Percentiles rank a stretch among this genome's conserved stretches.
Conservation (phyloP, 2,113 vertebrate genomes). For the Strix uralensis region DNA sequence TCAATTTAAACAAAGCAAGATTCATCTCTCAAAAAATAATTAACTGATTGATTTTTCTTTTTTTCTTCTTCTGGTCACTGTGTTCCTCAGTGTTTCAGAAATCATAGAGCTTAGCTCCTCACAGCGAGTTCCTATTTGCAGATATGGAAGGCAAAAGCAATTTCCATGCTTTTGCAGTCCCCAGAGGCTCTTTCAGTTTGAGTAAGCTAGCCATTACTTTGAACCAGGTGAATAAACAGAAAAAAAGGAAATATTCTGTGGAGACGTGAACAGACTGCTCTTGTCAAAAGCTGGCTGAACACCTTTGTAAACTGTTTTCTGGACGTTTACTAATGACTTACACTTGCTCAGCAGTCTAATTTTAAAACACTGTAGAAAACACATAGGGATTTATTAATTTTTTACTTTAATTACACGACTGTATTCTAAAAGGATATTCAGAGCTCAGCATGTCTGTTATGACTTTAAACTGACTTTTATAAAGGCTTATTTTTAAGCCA, state of each 20-base stretch:
- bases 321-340: neutral
- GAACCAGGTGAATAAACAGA: conserved; percentile 45
- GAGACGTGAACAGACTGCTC: neutral
- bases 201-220: neutral
- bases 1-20: conserved; percentile 45
- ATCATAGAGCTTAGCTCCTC: neutral
- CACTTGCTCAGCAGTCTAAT: neutral
- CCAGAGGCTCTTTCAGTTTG: neutral
- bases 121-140: neutral
- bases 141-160: neutral
- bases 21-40: conserved; percentile 32
- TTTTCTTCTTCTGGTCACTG: neutral
- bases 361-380: neutral
- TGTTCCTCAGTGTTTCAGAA: conserved; percentile 5
- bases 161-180: neutral
- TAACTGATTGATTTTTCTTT: neutral
- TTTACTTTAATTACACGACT: neutral
- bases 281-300: conserved; percentile 19
- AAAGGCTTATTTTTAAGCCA: neutral
- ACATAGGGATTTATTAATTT: neutral
- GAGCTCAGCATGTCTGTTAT: neutral
- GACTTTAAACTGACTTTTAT: neutral
- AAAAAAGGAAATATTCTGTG: neutral
- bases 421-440: neutral
- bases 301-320: neutral